Base-by-base conservation (phyloP, 2,888 invertebrate genomes). In the Lydus trimaculatus region DNA sequence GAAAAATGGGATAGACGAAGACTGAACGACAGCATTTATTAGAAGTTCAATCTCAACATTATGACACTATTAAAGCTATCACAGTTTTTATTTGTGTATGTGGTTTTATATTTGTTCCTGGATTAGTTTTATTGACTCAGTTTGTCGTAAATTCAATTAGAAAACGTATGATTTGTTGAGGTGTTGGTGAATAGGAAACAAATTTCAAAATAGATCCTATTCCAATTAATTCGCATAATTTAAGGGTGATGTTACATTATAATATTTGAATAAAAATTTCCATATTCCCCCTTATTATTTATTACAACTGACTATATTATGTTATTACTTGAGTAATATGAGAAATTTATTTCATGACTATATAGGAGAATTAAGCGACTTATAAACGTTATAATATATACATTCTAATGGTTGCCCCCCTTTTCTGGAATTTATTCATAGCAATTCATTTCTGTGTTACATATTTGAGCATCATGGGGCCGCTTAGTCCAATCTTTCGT, bases 401-500 rank as follows among this genome's bases (percentile, higher is more conserved):
- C 3, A 13, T 52, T 52, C 25, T 48, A 48, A 48, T 48, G 48
- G n/a, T 43, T 43, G n/a, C 17, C 13, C 17, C 13, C 20, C 3
- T 8, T 48, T 20, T 48, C 20, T 9, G 11, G 62, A 68, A 65
- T 65, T 68, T 68, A 68, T 68, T 68, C 65, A 69, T 69, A 66
- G 63, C 61, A 25, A 31, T 31, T 31, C 69, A 20, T 13, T 31
- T 56, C 58, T 62, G 56, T 31, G 63, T 65, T 72, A 67, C 71
- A 74, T 71, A 73, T 76, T 73, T 72, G 74, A 75, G 65, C 70
- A 72, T 73, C 66, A 68, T 67, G 71, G 17, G 74, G 75, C 67
- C 72, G 78, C 73, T 74, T 73, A 74, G 74, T 74, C 71, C 73
- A 76, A 76, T 77, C 74, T 76, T 75, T 76, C 76, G 75, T 79